Evolutionary conservation across 2,888 invertebrate species (phyloP).

Genomic region (Drosophila rellima): DNA sequence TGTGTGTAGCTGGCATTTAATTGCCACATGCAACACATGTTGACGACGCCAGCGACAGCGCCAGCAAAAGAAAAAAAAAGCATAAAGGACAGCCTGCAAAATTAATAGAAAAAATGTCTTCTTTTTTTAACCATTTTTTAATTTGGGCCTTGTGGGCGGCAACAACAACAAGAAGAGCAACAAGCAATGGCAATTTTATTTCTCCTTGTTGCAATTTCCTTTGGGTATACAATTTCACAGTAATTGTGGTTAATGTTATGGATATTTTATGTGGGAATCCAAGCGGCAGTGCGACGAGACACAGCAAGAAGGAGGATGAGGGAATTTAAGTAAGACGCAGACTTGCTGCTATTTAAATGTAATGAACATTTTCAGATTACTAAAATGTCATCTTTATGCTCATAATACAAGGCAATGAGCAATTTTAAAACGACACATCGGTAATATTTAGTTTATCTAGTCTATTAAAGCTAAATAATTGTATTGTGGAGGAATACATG

Average conservation of each 20-base stretch:
- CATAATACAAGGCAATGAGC: not conserved
- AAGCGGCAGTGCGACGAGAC: constrained; percentile 6
- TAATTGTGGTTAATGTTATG: constrained; percentile 81
- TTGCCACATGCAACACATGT: constrained; percentile 80
- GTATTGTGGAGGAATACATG: no score
- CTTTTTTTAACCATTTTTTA: constrained; percentile 72
- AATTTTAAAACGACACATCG: not conserved
- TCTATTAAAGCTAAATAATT: no score
- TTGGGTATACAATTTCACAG: constrained; percentile 63
- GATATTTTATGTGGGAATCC: constrained; percentile 74
- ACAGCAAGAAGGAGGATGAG: not conserved
- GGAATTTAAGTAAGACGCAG: constrained; percentile 16
- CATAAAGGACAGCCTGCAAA: constrained; percentile 68
- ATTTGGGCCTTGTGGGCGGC: constrained; percentile 73
- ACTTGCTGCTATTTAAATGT: constrained; percentile 15
- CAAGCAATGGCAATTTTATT: constrained; percentile 30
- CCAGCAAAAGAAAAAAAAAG: constrained; percentile 11
- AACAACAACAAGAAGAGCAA: constrained; percentile 21
- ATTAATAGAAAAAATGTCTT: constrained; percentile 75
- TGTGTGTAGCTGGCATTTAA: constrained; percentile 67
- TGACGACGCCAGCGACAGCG: constrained; percentile 58
- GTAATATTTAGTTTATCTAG: no score
- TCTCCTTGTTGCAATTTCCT: constrained; percentile 37
- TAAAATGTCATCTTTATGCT: constrained; percentile 1
- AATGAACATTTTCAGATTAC: constrained; percentile 4